Evolutionary conservation across 2,888 invertebrate genomes (phyloP).

Genomic region (Athalia rosae): DNA sequence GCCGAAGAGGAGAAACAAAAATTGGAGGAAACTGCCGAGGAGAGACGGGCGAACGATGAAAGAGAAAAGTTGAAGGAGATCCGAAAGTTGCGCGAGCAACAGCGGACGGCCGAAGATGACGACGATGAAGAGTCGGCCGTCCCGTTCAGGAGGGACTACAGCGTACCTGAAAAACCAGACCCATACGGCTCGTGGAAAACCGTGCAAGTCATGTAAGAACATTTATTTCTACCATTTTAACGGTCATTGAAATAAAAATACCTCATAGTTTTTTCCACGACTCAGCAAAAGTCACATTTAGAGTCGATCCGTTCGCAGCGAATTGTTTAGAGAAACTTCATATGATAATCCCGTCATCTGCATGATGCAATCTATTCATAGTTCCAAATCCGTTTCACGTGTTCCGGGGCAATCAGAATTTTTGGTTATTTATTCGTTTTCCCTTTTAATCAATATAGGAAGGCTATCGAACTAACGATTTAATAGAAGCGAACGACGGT

Average conservation of each 20-base stretch:
- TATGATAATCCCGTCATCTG: neutral
- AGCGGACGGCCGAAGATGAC: constrained; percentile 53
- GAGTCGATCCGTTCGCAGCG: neutral
- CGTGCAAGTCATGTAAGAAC: constrained; percentile 78
- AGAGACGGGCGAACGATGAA: constrained; percentile 65
- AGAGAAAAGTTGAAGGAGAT: constrained; percentile 65
- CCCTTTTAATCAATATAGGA: neutral
- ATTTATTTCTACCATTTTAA: neutral
- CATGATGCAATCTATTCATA: constrained; percentile 18
- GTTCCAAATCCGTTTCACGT: constrained; percentile 10
- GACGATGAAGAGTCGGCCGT: constrained; percentile 66
- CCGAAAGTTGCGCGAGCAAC: constrained; percentile 74
- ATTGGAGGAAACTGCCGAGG: constrained; percentile 70
- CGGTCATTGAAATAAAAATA: neutral
- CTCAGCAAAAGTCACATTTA: neutral
- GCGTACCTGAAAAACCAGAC: constrained; percentile 79
- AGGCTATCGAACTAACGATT: neutral
- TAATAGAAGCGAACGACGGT: too few relatives aligned
- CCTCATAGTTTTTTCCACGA: too few relatives aligned
- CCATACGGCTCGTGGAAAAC: constrained; percentile 88
- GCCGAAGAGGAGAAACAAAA: constrained; percentile 74
- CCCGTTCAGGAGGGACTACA: constrained; percentile 74
- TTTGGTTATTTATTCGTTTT: neutral
- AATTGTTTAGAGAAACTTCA: too few relatives aligned
- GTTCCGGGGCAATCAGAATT: constrained; percentile 3